These are phyloP conservation scores for Lacanobia wlatinum DNA, from an alignment of 2,888 invertebrate species.

Conservation along the genomic window DNA sequence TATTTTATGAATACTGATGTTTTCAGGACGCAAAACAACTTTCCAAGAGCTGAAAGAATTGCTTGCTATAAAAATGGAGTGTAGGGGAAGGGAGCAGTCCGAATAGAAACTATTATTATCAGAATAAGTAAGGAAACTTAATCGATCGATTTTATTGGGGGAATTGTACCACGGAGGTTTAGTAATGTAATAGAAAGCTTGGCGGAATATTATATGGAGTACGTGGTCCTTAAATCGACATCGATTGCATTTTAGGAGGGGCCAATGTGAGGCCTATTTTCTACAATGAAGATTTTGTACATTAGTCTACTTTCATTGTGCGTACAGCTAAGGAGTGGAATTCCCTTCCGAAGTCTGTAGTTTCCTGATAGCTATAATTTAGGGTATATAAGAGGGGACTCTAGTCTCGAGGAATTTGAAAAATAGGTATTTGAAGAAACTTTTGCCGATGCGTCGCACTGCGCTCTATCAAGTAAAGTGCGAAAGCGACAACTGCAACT, in stretches of 20 bases:
- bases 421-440: too few relatives aligned
- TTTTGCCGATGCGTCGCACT: too few relatives aligned
- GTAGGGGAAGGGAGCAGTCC: conserved; percentile 12
- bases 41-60: conserved; percentile 24
- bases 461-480: too few relatives aligned
- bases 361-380: background rate
- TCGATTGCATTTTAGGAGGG: conserved; percentile 33
- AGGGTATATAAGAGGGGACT: background rate
- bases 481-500: too few relatives aligned
- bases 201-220: conserved; percentile 37
- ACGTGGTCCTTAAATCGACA: conserved; percentile 42
- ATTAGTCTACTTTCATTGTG: background rate
- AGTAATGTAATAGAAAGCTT: conserved; percentile 38
- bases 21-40: conserved; percentile 44
- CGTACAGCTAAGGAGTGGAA: background rate
- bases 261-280: conserved; percentile 6
- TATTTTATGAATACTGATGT: conserved; percentile 28
- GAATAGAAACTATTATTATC: conserved; percentile 44
- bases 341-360: too few relatives aligned
- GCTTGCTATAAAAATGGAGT: conserved; percentile 37
- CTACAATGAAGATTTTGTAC: background rate
- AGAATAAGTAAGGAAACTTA: conserved; percentile 44
- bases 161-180: conserved; percentile 18
- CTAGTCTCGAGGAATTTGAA: too few relatives aligned
- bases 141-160: conserved; percentile 56